Evolutionary conservation across 2,797 vertebrate genomes (phyloP), one percentile per base, ranked within the genome.

Genomic region (Lepilemur ruficaudatus): DNA sequence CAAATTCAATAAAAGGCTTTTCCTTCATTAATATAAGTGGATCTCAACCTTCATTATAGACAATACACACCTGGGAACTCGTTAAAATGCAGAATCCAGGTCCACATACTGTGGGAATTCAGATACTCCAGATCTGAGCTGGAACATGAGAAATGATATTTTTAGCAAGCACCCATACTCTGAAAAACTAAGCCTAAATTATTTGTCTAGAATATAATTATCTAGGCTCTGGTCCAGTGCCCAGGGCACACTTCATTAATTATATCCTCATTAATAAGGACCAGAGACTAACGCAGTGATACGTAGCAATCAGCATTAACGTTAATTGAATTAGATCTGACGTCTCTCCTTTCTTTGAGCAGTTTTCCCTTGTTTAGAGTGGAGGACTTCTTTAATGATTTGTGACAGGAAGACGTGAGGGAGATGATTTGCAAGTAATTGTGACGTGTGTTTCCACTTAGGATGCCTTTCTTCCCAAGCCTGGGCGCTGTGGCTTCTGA

Each of bases 181-280:
- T 84, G 48, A 90, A 91, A 93, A 89, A 52, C 22, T 38, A 8
- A 85, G 38, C 32, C 50, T n/a, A 85, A 69, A 50, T 57, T 81
- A 50, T 78, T 93, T 94, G 81, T 76, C 50, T 92, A 63, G 81
- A 92, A 70, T 70, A 25, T 83, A 92, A 92, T 92, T 61, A 80
- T 88, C 67, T 93, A 13, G 46, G 43, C 72, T 95, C 41, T 87
- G 76, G 59, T 73, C 50, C 72, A 90, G 73, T 86, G 69, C 46
- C 41, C 30, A 81, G 43, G n/a, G 82, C 46, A 94, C 92, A 90
- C 57, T 63, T 92, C 76, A 90, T 93, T 95, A 93, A 96, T 95
- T 92, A 83, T 30, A 85, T 59, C 65, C 41, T 94, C 69, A 91
- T 91, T 92, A 80, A 70, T 85, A 82, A 85, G 83, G 67, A 38